Base-by-base conservation (phyloP, 2,797 vertebrate species). In the Myotis pilosus region DNA sequence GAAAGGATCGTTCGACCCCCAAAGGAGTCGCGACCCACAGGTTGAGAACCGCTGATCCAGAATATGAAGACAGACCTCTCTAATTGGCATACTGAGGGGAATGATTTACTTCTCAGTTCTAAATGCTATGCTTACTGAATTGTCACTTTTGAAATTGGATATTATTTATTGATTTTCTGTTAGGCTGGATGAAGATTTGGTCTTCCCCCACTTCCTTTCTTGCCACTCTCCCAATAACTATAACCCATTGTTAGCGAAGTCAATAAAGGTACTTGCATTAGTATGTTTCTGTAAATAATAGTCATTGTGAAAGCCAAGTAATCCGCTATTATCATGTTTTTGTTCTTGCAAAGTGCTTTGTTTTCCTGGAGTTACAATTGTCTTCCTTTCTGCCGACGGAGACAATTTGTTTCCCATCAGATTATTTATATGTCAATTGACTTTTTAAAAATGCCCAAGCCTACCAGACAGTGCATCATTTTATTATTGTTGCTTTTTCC, bases 111-210 rank as follows among this genome's bases (percentile, higher is more conserved):
- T 76, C 51, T 83, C 3, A 60, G 81, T 89, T 92, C 71, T 88
- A 55, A 71, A 30, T 30, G 53, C 19, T 41, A 28, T 33, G 57
- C 15, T 62, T 41, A 69, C 3, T 25, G 75, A 90, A 33, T 23
- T 76, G 23, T 20, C 62, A 30, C 53, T 74, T 86, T 86, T 71
- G 4, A 79, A 19, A 25, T 72, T 33, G 13, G 47, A 19, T 41
- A 55, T 81, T 68, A 33, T 33, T 41, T 83, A 90, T 86, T 87
- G 92, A 91, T 66, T 86, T 95, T 75, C 68, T 57, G 17, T 78
- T 74, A 38, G 28, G 22, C n/a, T 69, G 28, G 38, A 68, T 81
- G 79, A 90, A 88, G 82, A 88, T 79, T 53, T 93, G 84, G 62
- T 74, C 38, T 28, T 57, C 69, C 51, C 30, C 16, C 15, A 30